Conservation (phyloP, 2,113 vertebrate genomes). For the Prinia subflava region DNA sequence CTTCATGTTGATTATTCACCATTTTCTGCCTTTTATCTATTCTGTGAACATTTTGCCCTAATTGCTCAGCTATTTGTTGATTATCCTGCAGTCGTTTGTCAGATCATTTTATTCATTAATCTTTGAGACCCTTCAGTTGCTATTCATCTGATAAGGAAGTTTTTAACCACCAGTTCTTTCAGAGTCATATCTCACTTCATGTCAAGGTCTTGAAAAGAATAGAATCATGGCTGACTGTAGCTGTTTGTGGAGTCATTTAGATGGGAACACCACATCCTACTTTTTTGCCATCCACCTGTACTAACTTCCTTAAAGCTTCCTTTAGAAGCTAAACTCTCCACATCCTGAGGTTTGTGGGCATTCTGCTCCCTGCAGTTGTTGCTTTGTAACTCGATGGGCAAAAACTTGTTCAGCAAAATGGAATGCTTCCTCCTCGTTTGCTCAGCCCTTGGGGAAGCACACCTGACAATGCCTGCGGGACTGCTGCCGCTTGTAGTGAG, state of each 20-base stretch:
- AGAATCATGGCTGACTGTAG: not conserved
- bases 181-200: not conserved
- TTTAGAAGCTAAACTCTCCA: not conserved
- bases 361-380: not conserved
- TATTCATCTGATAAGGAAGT: not conserved
- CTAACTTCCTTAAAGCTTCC: not conserved
- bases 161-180: not conserved
- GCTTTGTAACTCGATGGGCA: not conserved
- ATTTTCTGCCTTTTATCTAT: constrained; percentile 12
- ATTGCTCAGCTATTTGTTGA: constrained; percentile 38
- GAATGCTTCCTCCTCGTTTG: not conserved
- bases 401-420: not conserved
- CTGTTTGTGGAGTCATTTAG: not conserved
- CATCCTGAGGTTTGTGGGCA: not conserved
- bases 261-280: not conserved
- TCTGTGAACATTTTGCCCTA: not conserved
- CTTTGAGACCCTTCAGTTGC: constrained; percentile 10
- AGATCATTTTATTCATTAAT: constrained; percentile 21
- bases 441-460: not conserved
- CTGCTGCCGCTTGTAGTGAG: not conserved
- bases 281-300: not conserved
- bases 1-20: constrained; percentile 1
- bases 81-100: not conserved
- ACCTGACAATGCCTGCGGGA: not conserved
- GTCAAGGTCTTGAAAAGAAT: not conserved